Conservation (phyloP, 2,888 invertebrate species). For the Agrotis exclamationis region DNA sequence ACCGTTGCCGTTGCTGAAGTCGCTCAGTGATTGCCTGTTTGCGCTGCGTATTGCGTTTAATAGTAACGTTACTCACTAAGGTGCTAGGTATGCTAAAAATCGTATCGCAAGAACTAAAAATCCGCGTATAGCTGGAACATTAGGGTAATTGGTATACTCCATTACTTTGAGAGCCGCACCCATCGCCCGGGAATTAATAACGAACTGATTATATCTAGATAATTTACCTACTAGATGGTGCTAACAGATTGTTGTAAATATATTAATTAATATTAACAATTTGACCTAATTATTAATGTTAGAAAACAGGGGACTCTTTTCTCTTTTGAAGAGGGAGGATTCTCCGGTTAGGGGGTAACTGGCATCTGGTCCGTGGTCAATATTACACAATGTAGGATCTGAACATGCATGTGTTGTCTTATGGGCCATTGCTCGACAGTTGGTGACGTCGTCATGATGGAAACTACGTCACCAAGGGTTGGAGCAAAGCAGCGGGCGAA, state of each 20-base stretch:
- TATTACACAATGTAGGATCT: no score
- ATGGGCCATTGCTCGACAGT: no score
- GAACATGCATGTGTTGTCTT: no score
- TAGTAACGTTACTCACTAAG: no score
- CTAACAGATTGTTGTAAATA: slow-evolving; percentile 11
- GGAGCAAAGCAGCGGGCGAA: no score
- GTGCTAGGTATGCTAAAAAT: neutral
- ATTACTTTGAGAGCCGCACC: slow-evolving; percentile 46
- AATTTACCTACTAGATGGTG: slow-evolving; percentile 8
- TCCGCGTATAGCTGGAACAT: slow-evolving; percentile 39
- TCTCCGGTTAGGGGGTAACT: no score
- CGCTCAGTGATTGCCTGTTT: no score
- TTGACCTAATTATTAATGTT: slow-evolving; percentile 6
- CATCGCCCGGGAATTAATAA: slow-evolving; percentile 53
- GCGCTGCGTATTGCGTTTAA: no score
- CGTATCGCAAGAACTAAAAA: slow-evolving; percentile 54
- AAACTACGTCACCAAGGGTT: neutral
- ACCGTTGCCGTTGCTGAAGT: no score
- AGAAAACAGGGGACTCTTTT: neutral
- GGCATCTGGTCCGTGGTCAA: no score
- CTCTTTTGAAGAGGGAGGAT: no score
- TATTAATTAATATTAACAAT: slow-evolving; percentile 20
- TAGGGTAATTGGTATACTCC: slow-evolving; percentile 56
- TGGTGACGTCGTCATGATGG: neutral
- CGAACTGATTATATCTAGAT: slow-evolving; percentile 39